Base-by-base conservation (phyloP, 53 echinoderm and acorn worm genomes). In the Crossaster papposus region DNA sequence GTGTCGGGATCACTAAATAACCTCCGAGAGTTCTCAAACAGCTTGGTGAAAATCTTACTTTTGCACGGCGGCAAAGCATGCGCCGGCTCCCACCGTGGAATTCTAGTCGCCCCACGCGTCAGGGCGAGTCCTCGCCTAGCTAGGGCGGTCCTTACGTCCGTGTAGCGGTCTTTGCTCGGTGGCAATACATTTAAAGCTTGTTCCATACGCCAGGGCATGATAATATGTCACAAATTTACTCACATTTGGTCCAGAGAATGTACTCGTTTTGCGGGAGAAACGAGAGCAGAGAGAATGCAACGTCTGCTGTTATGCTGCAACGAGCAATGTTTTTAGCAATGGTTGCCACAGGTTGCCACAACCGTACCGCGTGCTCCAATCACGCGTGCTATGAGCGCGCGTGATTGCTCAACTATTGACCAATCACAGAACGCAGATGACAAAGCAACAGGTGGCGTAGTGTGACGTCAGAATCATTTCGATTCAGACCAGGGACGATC, bases 131-230 rank as follows among this genome's bases (percentile, higher is more conserved):
- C 18, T 1, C 63, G 90, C 52, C 77, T 77, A n/a, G 38, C 78
- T 20, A 90, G 31, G 37, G 64, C 64, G 12, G 50, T 34, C 54
- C 36, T 36, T 5, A 44, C 54, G 9, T 29, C 81, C 30, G 82
- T 58, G 78, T 90, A 32, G 20, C 89, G 77, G 26, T 79, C 71
- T 24, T 76, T 58, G 70, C 72, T 54, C 1, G 88, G 75, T 13
- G 78, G 93, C 22, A 54, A 1, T 4, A 93, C 76, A 31, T 44
- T 70, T 64, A 93, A 78, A 23, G 93, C 91, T 70, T 88, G 51
- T 89, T 91, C 53, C 89, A 91, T 91, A 53, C 77, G 85, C 77
- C 63, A 80, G 54, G 91, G 88, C 91, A 93, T 91, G 65, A 77
- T 64, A 22, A 33, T 30, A 13, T 51, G 79, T 2, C 11, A 14